These are phyloP conservation scores for Atlantisia rogersi DNA, from an alignment of 2,113 vertebrate genomes.

Conservation along the genomic window DNA sequence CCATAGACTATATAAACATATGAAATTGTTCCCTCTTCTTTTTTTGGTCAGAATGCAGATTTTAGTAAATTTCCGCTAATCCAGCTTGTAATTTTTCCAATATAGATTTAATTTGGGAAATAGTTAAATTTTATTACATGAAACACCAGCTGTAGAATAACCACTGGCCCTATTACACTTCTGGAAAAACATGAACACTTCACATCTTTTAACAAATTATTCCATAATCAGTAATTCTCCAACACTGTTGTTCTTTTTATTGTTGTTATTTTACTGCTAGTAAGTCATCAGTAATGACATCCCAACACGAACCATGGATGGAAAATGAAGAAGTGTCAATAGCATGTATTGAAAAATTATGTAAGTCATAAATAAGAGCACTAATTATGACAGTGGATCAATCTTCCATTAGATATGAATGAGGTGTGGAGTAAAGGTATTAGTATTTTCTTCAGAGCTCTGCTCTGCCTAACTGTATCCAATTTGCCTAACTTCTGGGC, in stretches of 20 bases:
- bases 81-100: background rate
- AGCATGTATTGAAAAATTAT: background rate
- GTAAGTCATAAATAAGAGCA: background rate
- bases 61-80: background rate
- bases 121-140: background rate
- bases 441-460: background rate
- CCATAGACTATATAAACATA: background rate
- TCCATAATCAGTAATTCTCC: background rate
- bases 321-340: background rate
- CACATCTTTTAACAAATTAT: background rate
- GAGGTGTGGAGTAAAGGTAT: background rate
- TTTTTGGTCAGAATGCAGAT: background rate
- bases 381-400: background rate
- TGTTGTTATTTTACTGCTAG: background rate
- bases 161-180: background rate
- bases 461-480: background rate
- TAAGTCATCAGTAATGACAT: background rate
- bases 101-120: background rate
- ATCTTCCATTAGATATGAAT: background rate
- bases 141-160: background rate
- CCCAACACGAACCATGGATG: background rate
- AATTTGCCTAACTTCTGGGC: background rate
- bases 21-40: background rate
- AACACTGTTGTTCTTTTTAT: background rate
- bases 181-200: background rate